Evolutionary conservation across 2,113 vertebrate species (phyloP), one percentile per base, ranked within the genome.

Genomic region (Cynopterus brachyotis): DNA sequence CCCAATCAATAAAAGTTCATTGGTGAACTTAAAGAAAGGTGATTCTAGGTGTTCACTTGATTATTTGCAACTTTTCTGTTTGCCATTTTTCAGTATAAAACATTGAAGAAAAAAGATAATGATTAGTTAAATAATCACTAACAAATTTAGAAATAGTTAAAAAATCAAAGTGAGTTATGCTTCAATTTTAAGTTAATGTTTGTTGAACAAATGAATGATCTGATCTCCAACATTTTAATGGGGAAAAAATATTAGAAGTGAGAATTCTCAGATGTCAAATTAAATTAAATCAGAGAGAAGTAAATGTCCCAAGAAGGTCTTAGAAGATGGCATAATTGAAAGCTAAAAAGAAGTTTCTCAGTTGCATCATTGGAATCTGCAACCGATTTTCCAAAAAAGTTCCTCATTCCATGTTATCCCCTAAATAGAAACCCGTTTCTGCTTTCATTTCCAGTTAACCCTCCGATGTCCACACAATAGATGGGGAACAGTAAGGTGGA

Each of bases 1-100:
- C n/a, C 13, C 30, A 94, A 40, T 91, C 60, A 59, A 57, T 62
- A 70, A 69, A 42, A 96, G 35, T 59, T 67, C 60, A 84, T 20
- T 75, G 62, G 59, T 79, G 81, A 80, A 67, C 45, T 47, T 80
- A 89, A 94, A 37, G 66, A 30, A 86, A 53, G 45, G 47, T 9
- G n/a, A 35, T 53, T 10, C 19, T 15, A 57, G 30, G 50, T 67
- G 30, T 75, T 76, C 50, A 69, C 55, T 64, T 24, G 35, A 60
- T 89, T 72, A 70, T 88, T 75, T 67, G 5, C 1, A 73, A 87
- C 32, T 67, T 70, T 37, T 94, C 40, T 37, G 19, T 86, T 92
- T 93, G 37, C 20, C 59, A 75, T 35, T 87, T 95, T 90, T 79
- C 19, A 90, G 16, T 86, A 55, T n/a, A 70, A 94, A 89, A 53